Evolutionary conservation across 2,797 vertebrate genomes (phyloP).

Genomic region (Carduelis carduelis): DNA sequence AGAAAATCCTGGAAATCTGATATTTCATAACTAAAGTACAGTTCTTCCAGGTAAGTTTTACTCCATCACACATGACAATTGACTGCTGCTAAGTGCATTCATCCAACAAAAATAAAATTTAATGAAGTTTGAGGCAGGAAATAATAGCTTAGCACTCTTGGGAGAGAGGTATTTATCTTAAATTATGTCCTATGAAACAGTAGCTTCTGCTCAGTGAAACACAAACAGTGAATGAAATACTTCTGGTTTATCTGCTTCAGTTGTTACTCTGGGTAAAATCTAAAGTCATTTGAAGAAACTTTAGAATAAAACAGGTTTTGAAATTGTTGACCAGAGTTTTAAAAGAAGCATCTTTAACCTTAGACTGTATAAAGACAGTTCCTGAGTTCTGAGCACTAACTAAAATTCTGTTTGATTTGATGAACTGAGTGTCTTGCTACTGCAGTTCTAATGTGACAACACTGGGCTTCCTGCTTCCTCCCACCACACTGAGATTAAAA

Average conservation of each 20-base stretch:
- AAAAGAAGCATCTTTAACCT: neutral
- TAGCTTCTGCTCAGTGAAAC: neutral
- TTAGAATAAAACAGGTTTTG: neutral
- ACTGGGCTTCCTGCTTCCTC: neutral
- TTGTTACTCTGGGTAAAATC: conserved; percentile 28
- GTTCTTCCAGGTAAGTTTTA: neutral
- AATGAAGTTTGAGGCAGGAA: neutral
- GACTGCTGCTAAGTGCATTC: neutral
- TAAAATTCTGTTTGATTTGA: neutral
- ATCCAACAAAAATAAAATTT: neutral
- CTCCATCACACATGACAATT: neutral
- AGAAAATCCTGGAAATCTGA: neutral
- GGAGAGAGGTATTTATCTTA: neutral
- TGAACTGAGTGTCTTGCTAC: neutral
- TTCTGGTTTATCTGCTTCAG: neutral
- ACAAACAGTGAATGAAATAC: neutral
- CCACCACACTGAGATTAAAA: neutral
- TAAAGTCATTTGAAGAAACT: neutral
- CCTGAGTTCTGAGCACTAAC: neutral
- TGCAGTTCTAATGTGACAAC: neutral
- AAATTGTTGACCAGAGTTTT: neutral
- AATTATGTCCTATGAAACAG: neutral
- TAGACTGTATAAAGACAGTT: neutral
- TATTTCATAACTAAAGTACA: neutral
- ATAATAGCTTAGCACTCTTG: neutral